Base-by-base conservation (phyloP, 2,797 vertebrate species). In the Tauraco hartlaubi region DNA sequence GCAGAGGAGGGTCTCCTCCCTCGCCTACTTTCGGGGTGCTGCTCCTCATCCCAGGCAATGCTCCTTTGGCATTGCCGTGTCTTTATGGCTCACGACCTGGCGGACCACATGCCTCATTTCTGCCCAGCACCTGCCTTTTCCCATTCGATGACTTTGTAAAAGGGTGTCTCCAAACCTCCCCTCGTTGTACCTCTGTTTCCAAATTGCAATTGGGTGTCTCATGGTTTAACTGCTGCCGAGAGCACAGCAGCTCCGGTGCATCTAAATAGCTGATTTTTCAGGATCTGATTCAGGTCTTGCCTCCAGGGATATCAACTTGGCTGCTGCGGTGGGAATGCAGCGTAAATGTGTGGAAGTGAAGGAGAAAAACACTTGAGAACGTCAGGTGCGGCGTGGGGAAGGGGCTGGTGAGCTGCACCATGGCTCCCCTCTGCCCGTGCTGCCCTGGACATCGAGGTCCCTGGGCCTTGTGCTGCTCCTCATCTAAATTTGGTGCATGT, bases 271-370 rank as follows among this genome's bases (percentile, higher is more conserved):
- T 68, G 72, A 62, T 85, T 95, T 94, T 93, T 64, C 58, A 31
- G 69, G 28, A 37, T 90, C 89, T 77, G 91, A 94, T 84, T 94
- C 80, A 83, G 85, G 78, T 94, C 90, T 89, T 94, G 90, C 94
- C 88, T 78, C 71, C 77, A 72, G 94, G 92, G 90, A 76, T 68
- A 82, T 59, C 91, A 95, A 81, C 69, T 58, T 69, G 85, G 75
- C 92, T 86, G 78, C 71, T 62, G 41, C 14, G 4, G 52, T 35
- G 68, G 78, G 93, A 96, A 82, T 91, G 89, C 4, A 3, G 73
- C 64, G 85, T 67, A 91, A 80, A 76, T 21, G 75, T 68, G 74
- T 51, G 59, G 94, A 91, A 84, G 75, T 73, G 92, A 89, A 95
- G 78, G 75, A 90, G 80, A 88, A 92, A 64, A 76, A 33, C 80